Percentiles rank a stretch among this genome's conserved stretches.
Conservation (phyloP, 2,797 vertebrate species). For the Crenichthys baileyi region DNA sequence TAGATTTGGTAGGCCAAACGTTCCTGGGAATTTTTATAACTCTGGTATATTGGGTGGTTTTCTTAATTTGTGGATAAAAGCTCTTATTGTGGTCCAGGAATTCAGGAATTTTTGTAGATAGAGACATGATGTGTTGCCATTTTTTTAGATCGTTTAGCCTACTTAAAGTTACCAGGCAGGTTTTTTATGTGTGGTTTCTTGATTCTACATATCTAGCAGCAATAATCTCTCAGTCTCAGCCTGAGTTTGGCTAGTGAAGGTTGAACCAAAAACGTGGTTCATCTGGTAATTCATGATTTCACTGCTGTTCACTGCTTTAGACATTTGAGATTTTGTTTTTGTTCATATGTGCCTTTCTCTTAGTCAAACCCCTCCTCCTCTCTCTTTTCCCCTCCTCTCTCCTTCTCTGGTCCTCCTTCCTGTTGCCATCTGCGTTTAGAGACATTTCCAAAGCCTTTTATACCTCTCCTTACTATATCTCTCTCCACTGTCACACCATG, state of each 20-base stretch:
- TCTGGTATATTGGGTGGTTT: neutral
- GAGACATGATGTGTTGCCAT: too few species aligned
- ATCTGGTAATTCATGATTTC: neutral
- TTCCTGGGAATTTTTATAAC: neutral
- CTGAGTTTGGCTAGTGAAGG: neutral
- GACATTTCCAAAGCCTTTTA: constrained; percentile 54
- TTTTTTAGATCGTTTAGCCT: neutral
- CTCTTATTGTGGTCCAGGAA: neutral
- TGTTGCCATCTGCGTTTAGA: constrained; percentile 51
- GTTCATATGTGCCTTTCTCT: neutral
- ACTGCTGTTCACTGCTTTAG: neutral
- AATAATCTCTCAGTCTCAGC: neutral
- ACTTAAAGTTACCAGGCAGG: neutral
- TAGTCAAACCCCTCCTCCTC: constrained; percentile 24
- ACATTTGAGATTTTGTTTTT: neutral
- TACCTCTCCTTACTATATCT: constrained; percentile 55
- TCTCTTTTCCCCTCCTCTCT: constrained; percentile 29
- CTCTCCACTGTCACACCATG: constrained; percentile 74
- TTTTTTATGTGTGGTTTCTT: neutral
- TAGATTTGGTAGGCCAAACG: too few species aligned
- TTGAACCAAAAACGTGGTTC: neutral
- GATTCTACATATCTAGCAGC: neutral
- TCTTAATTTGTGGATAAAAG: neutral
- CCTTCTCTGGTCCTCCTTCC: constrained; percentile 49
- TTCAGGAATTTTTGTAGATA: too few species aligned